Base-by-base conservation (phyloP, 1,140 invertebrate species). In the Aphelinus atriplicis region DNA sequence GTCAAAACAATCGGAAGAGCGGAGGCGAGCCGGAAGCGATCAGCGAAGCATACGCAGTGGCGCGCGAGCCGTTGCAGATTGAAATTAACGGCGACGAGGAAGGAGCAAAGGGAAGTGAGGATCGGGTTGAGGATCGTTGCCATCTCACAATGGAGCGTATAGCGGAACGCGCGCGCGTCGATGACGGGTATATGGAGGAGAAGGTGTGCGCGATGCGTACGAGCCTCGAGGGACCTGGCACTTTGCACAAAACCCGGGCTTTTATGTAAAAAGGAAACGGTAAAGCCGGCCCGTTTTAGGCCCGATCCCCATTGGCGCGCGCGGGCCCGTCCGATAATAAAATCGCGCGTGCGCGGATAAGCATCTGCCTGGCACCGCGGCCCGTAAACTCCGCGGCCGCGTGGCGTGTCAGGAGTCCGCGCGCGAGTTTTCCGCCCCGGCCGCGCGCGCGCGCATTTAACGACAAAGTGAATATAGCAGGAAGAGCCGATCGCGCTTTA, bases 401-500 rank as follows among this genome's bases (percentile, higher is more conserved):
- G 65, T 53, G 7, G 45, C 53, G n/a, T 7, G 9, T 45, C 1
- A 65, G 51, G 26, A 53, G 51, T 53, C 9, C 51, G 4, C 51
- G 51, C 4, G 26, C 26, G 26, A 26, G 26, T 26, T 26, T 26
- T 26, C 26, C 26, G 51, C 51, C 4, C 51, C 51, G 0, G 51
- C 42, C 50, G 43, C 48, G 50, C 56, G 46, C 10, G 26, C 42
- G 45, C 51, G 51, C 9, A 53, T 73, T 74, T 69, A 74, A 74
- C 63, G 73, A 75, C 67, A 75, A 70, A 75, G 67, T 64, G 67
- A 75, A 65, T 70, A 75, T 75, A 75, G 60, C 67, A 75, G 67
- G 73, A 75, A 71, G 67, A 75, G 61, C 61, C 70, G 65, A 71
- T 75, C 67, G 58, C 67, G 62, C 3, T 75, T 75, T 65, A 70